Percentiles rank a stretch among this genome's conserved stretches.
Conservation (phyloP, 1,140 invertebrate genomes). For the Drosophila oshimai region DNA sequence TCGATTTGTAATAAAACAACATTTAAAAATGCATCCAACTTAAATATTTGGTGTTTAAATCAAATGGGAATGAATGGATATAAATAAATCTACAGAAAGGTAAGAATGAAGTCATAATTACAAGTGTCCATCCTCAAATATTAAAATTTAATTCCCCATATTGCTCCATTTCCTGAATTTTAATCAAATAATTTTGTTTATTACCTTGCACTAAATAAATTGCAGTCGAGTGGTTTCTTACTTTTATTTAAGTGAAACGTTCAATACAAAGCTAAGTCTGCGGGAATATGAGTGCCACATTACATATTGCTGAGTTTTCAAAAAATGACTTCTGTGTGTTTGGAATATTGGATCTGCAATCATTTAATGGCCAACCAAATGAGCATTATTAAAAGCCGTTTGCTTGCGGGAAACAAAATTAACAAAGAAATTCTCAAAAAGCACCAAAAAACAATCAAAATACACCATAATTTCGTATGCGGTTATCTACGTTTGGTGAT, state of each 20-base stretch:
- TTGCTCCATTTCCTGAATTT: background rate
- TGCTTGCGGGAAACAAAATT: background rate
- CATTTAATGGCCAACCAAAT: background rate
- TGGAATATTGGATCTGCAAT: conserved; percentile 7
- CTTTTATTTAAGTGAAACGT: conserved; percentile 19
- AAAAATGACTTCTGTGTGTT: background rate
- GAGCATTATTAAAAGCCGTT: no score
- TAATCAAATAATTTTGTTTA: background rate
- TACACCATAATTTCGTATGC: background rate
- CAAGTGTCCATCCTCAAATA: no score
- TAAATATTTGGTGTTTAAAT: background rate
- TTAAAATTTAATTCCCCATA: no score
- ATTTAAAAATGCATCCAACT: conserved; percentile 10
- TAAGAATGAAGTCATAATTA: no score
- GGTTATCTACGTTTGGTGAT: conserved; percentile 7
- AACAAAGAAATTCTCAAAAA: background rate
- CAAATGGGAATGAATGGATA: background rate
- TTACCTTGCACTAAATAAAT: background rate
- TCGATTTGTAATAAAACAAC: conserved; percentile 28
- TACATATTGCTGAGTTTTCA: conserved; percentile 4
- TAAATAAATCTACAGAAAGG: background rate
- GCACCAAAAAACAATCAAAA: conserved; percentile 1
- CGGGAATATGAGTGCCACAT: conserved; percentile 8
- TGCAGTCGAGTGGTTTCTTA: background rate
- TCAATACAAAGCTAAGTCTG: conserved; percentile 23